Conservation (phyloP, 2,797 vertebrate species). For the Aeoliscus strigatus region DNA sequence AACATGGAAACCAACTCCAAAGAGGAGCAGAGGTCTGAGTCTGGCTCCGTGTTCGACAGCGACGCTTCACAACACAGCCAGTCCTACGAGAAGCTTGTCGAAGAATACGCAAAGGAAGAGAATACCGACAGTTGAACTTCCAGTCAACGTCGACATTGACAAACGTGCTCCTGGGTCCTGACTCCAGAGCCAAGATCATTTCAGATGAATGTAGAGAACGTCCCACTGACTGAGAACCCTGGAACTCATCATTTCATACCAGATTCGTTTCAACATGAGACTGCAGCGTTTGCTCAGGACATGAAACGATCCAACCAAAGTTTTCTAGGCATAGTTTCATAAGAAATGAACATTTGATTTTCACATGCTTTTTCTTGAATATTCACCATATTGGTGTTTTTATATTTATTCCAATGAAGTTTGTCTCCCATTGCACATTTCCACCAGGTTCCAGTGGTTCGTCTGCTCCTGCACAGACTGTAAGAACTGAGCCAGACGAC, state of each 20-base stretch:
- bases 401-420: slow-evolving; percentile 67
- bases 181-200: too few species aligned
- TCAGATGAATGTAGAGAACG: too few species aligned
- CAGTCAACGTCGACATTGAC: too few species aligned
- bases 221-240: too few species aligned
- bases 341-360: slow-evolving; percentile 35
- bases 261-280: too few species aligned
- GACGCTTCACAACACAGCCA: slow-evolving; percentile 79
- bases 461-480: slow-evolving; percentile 43
- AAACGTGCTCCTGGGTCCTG: too few species aligned
- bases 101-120: slow-evolving; percentile 85
- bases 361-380: slow-evolving; percentile 32
- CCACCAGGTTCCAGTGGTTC: slow-evolving; percentile 35
- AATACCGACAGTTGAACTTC: slow-evolving; percentile 73
- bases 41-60: slow-evolving; percentile 84
- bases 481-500: slow-evolving; percentile 54
- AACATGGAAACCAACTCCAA: slow-evolving; percentile 80
- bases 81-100: slow-evolving; percentile 90
- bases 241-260: too few species aligned
- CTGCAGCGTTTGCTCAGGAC: too few species aligned
- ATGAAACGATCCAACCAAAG: too few species aligned
- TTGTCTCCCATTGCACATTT: slow-evolving; percentile 53
- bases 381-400: slow-evolving; percentile 81
- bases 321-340: too few species aligned
- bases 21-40: slow-evolving; percentile 82